Base-by-base conservation (phyloP, 1,140 invertebrate species). In the Drosophila nikananu region DNA sequence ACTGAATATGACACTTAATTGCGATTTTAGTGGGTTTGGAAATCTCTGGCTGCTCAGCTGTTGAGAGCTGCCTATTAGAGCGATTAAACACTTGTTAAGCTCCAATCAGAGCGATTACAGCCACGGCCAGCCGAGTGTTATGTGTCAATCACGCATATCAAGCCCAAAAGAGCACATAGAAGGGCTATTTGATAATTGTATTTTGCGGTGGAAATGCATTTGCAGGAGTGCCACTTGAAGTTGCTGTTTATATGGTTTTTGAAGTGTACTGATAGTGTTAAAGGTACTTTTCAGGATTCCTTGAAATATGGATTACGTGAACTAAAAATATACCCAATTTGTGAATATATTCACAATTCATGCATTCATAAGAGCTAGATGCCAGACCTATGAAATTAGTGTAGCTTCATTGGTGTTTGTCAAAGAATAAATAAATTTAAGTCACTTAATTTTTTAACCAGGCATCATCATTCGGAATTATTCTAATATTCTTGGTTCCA, bases 1-100 rank as follows among this genome's bases (percentile, higher is more conserved):
- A 65, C 52, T 71, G 19, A 39, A 65, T 74, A 41, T 74, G 80
- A 67, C 77, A 89, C 51, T 80, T 87, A 74, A 81, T 74, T 77
- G 60, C 21, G 75, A 61, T 77, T 76, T 51, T 61, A 44, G 42
- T 39, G 54, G 41, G 35, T 32, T 44, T 19, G 15, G 21, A 44
- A 77, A 68, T 68, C 74, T 71, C 71, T 37, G 23, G 55, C 63
- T 44, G 48, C 49, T 44, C 41, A 44, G 39, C 2, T 23, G 52
- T 57, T 19, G 41, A 66, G 72, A 59, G 74, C 54, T 57, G 55
- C 74, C 49, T 44, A 54, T 62, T 77, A 78, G 32, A 51, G 39
- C 75, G 75, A 77, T 77, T 77, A 77, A 77, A 32, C 64, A 78
- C 70, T 75, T 75, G 72, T 75, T 39, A 52, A 32, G 17, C 42